Percentiles rank a stretch among this genome's conserved stretches.
These are phyloP conservation scores for Caenorhabditis sp. DNA, from an alignment of 2,888 invertebrate genomes.

Conservation along the genomic window DNA sequence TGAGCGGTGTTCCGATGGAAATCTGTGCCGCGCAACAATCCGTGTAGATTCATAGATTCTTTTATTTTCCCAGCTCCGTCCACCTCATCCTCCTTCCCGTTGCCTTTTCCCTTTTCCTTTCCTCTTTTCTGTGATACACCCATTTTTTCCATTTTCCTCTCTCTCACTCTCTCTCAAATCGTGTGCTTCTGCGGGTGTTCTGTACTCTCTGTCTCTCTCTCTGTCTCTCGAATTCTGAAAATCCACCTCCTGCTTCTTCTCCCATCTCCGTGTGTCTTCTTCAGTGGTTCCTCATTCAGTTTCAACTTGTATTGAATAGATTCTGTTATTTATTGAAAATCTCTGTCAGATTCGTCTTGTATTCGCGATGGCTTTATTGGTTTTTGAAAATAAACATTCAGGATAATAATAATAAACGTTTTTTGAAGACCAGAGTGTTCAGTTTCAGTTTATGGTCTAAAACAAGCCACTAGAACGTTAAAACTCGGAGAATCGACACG, in stretches of 20 bases:
- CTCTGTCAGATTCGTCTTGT: conserved; percentile 8
- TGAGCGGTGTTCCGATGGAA: conserved; percentile 69
- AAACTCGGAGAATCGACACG: conserved; percentile 43
- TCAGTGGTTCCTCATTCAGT: conserved; percentile 1
- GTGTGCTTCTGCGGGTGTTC: conserved; percentile 43
- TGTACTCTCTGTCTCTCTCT: too few species aligned
- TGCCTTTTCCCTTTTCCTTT: neutral
- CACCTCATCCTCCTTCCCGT: neutral
- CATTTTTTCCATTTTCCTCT: neutral
- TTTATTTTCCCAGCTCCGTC: too few species aligned
- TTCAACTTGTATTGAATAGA: neutral
- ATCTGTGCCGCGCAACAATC: conserved; percentile 58
- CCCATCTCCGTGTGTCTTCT: neutral
- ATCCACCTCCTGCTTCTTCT: conserved; percentile 5
- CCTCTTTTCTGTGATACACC: neutral
- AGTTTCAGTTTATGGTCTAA: too few species aligned
- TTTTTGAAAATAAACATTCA: neutral
- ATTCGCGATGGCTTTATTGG: conserved; percentile 28
- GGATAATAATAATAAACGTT: too few species aligned
- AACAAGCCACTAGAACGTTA: neutral
- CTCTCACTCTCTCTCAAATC: conserved; percentile 17
- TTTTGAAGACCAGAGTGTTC: too few species aligned
- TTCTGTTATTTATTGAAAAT: conserved; percentile 14
- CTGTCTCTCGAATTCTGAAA: neutral
- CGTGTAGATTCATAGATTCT: conserved; percentile 22